Conservation (phyloP, 2,797 vertebrate genomes). For the Trichosurus vulpecula region DNA sequence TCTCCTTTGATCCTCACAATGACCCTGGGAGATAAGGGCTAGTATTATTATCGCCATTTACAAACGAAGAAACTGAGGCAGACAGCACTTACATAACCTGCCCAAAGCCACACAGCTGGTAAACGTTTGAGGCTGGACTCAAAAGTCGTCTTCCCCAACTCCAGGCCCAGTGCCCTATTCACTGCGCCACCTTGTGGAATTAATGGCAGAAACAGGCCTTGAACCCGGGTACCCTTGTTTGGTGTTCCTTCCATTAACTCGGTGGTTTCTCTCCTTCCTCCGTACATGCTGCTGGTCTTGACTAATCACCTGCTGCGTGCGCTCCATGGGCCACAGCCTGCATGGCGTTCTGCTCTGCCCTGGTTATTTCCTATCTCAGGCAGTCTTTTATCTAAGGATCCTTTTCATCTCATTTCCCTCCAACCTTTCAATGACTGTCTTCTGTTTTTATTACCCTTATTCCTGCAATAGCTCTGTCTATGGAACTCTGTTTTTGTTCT, state of each 20-base stretch:
- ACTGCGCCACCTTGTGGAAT: not conserved
- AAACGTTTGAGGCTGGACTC: not conserved
- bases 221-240: not conserved
- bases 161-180: not conserved
- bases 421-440: not conserved
- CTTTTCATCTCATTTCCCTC: not conserved
- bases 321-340: not conserved
- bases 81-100: not conserved
- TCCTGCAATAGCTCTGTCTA: not conserved
- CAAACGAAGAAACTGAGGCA: not conserved
- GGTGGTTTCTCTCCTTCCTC: not conserved
- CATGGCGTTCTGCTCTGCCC: not conserved
- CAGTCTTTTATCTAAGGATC: not conserved
- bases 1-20: not conserved
- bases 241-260: not conserved
- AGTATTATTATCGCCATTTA: not conserved
- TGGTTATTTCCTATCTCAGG: not conserved
- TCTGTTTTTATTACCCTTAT: conserved; percentile 4
- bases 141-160: not conserved
- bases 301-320: not conserved
- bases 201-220: not conserved
- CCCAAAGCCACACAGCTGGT: not conserved
- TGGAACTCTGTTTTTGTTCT: not conserved
- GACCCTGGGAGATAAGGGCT: not conserved
- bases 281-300: not conserved